Percentiles rank a stretch among this genome's conserved stretches.
These are phyloP conservation scores for Lingula anatina DNA, from an alignment of 2,888 invertebrate genomes.

Conservation along the genomic window DNA sequence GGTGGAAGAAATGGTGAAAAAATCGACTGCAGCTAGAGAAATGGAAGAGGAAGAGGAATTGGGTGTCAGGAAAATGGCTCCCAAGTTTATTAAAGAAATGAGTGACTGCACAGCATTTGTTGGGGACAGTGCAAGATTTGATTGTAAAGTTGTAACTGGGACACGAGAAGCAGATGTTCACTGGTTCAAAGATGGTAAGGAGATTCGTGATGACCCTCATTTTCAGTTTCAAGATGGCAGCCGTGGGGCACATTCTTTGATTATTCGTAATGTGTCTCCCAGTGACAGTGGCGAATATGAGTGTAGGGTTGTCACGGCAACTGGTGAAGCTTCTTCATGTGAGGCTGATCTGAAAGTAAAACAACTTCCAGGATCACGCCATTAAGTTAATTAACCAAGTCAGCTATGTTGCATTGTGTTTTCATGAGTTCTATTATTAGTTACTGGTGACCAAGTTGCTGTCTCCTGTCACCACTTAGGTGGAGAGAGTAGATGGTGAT, in stretches of 20 bases:
- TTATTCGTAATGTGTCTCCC: constrained; percentile 51
- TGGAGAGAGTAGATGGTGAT: no score
- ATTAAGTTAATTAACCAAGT: no score
- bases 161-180: constrained; percentile 26
- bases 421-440: no score
- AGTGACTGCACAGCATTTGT: constrained; percentile 48
- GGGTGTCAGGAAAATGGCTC: constrained; percentile 2
- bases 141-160: constrained; percentile 43
- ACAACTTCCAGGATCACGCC: no score
- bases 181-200: constrained; percentile 49
- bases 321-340: no score
- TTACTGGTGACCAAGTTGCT: no score
- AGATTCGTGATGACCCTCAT: constrained; percentile 26
- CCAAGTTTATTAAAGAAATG: constrained; percentile 28
- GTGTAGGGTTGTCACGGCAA: no score
- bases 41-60: constrained; percentile 2
- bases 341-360: no score
- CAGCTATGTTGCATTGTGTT: no score
- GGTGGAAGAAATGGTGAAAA: constrained; percentile 2
- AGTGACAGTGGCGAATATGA: constrained; percentile 77
- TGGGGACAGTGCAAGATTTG: constrained; percentile 51
- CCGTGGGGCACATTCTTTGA: constrained; percentile 46
- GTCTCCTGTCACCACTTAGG: no score
- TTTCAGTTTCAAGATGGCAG: constrained; percentile 25
- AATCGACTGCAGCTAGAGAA: constrained; percentile 4